Base-by-base conservation (phyloP, 2,113 vertebrate species). In the Megaptera novaeangliae region DNA sequence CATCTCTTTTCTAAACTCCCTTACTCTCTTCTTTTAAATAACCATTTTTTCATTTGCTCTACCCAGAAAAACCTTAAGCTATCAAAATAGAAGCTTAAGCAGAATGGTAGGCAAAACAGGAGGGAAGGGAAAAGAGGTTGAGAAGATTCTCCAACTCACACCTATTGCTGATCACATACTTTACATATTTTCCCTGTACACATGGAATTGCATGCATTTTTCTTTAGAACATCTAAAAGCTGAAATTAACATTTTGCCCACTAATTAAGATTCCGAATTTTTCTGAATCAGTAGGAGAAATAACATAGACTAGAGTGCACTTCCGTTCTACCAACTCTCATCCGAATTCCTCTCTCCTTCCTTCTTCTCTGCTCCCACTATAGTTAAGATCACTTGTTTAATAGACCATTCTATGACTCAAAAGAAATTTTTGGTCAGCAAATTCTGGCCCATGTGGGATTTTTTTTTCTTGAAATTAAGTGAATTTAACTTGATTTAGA, bases 11-110 rank as follows among this genome's bases (percentile, higher is more conserved):
- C 15, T 77, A 52, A 97, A n/a, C 9, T 57, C 2, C 39, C 13
- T 77, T 27, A 80, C 5, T 96, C 11, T 97, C 31, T 88, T 57
- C 91, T 88, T 96, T 91, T 74, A 91, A 90, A 66, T 34, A 95
- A 29, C 1, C 49, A 20, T 77, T 85, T 64, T 68, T 61, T 82
- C 46, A n/a, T 93, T 88, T 85, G 68, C 4, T 44, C 46, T 36
- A n/a, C 31, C 14, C 10, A 64, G 34, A 41, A 91, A 64, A 78
- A 92, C 49, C 21, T 49, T 41, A 44, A 90, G 36, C 21, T 69
- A 11, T 74, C 34, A 75, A 69, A 52, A 63, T 74, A 57, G 2
- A 55, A 12, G 61, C 18, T 93, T 92, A 94, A 46, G 23, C 59
- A 97, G 49, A 63, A 84, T 88, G 66, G 57, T 0, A 34, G 29